Evolutionary conservation across 2,888 invertebrate species (phyloP).

Genomic region (Phorcus lineatus): DNA sequence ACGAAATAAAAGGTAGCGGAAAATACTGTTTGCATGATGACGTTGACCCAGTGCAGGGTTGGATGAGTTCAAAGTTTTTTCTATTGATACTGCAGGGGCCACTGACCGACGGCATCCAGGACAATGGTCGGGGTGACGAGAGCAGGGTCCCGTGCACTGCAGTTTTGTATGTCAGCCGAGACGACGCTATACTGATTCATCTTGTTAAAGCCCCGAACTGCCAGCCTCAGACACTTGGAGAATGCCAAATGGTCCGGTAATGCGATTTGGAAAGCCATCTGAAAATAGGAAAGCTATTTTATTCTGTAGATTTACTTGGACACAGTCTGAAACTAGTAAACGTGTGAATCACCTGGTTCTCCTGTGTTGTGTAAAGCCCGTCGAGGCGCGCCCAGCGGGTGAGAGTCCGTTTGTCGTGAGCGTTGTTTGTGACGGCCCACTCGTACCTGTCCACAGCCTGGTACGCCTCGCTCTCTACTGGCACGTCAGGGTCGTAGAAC

Average conservation of each 20-base stretch:
- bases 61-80: too few relatives aligned
- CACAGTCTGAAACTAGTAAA: neutral
- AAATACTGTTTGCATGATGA: too few relatives aligned
- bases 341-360: neutral
- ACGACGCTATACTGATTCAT: constrained; percentile 38
- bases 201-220: constrained; percentile 44
- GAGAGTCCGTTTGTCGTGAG: constrained; percentile 26
- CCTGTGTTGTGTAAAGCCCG: neutral
- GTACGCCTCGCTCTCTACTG: constrained; percentile 28
- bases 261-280: constrained; percentile 37
- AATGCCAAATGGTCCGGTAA: constrained; percentile 39
- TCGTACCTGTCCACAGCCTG: constrained; percentile 28
- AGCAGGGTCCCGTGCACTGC: constrained; percentile 41
- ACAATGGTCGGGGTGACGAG: constrained; percentile 41
- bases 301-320: neutral
- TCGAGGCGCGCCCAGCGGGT: constrained; percentile 23
- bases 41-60: too few relatives aligned
- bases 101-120: constrained; percentile 42
- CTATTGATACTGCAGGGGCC: too few relatives aligned
- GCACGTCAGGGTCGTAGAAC: constrained; percentile 32
- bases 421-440: constrained; percentile 32
- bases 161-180: constrained; percentile 41
- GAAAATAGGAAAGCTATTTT: neutral
- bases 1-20: too few relatives aligned
- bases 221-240: constrained; percentile 40